Conservation (phyloP, 2,888 invertebrate species). For the Palloptera scutellata region DNA sequence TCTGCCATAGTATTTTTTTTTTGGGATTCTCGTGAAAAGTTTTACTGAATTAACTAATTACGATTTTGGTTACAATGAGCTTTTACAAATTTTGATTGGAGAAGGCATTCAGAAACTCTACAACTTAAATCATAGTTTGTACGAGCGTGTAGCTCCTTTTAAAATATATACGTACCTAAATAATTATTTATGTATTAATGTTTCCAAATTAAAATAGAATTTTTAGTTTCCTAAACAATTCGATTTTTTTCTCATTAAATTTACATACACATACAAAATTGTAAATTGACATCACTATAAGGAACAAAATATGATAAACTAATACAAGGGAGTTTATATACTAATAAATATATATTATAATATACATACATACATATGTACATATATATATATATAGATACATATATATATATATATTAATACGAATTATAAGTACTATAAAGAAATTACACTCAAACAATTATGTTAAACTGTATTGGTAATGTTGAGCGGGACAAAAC, state of each 20-base stretch:
- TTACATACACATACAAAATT: slow-evolving; percentile 26
- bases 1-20: too few species aligned
- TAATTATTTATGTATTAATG: too few species aligned
- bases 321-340: slow-evolving; percentile 65
- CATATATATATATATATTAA: slow-evolving; percentile 35
- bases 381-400: slow-evolving; percentile 44
- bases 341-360: slow-evolving; percentile 49
- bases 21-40: too few species aligned
- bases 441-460: slow-evolving; percentile 25
- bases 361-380: slow-evolving; percentile 32
- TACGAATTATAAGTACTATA: slow-evolving; percentile 33
- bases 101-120: too few species aligned
- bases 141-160: too few species aligned
- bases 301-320: slow-evolving; percentile 63
- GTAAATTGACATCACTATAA: slow-evolving; percentile 46
- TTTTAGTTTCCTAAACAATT: neutral
- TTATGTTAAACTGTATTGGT: slow-evolving; percentile 26
- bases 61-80: too few species aligned
- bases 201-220: too few species aligned
- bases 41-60: too few species aligned
- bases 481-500: slow-evolving; percentile 15
- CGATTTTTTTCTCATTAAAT: slow-evolving; percentile 40
- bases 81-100: too few species aligned
- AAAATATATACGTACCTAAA: too few species aligned
- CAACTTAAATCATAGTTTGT: too few species aligned